Percentiles rank a stretch among this genome's conserved stretches.
Evolutionary conservation across 2,888 invertebrate genomes (phyloP).

Genomic region (Diarsia brunnea): DNA sequence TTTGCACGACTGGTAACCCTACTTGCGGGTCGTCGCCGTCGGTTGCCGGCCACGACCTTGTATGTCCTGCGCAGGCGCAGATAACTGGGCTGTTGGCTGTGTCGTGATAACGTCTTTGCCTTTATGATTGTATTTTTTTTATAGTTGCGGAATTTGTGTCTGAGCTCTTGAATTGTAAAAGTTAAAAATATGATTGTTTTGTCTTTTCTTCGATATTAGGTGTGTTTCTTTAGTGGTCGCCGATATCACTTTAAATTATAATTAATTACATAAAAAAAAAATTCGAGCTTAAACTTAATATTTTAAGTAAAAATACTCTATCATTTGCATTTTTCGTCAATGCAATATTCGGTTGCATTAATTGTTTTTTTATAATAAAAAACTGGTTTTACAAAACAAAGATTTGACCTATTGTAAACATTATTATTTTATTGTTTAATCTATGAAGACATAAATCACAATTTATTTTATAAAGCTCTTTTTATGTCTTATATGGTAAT

Average conservation of each 20-base stretch:
- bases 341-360: neutral
- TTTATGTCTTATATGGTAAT: neutral
- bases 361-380: neutral
- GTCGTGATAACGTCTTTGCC: conserved; percentile 50
- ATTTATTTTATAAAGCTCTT: neutral
- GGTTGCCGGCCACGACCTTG: conserved; percentile 63
- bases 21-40: conserved; percentile 29
- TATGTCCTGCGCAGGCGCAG: conserved; percentile 56
- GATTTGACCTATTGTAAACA: neutral
- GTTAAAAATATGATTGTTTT: neutral
- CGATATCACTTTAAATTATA: neutral
- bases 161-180: neutral
- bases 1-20: neutral
- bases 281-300: too few relatives aligned
- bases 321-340: conserved; percentile 17
- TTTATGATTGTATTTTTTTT: conserved; percentile 25
- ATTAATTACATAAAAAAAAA: too few relatives aligned
- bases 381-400: neutral
- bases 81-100: conserved; percentile 52
- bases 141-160: neutral
- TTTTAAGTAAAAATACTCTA: too few relatives aligned
- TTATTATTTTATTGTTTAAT: neutral
- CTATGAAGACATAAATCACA: neutral
- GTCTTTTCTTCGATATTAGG: neutral
- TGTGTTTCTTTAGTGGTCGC: neutral